Conservation (phyloP, 1,140 invertebrate genomes). For the Dufourea novaeangliae region DNA sequence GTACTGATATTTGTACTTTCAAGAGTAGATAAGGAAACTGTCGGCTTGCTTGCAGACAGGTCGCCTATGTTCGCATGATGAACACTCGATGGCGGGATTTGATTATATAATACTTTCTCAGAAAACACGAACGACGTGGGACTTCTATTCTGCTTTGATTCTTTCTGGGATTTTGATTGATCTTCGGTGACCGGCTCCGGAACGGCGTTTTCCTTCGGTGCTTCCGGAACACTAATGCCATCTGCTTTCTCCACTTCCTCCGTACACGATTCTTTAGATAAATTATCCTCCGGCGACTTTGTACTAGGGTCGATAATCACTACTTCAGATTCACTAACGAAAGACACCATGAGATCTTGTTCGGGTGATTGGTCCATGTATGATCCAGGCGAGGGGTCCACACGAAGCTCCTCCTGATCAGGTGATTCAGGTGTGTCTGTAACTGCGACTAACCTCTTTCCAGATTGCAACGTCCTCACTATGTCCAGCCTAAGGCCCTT, state of each 20-base stretch:
- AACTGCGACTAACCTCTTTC: constrained; percentile 73
- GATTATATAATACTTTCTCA: constrained; percentile 62
- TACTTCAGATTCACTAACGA: constrained; percentile 83
- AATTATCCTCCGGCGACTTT: constrained; percentile 84
- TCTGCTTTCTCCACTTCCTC: constrained; percentile 82
- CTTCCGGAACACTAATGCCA: constrained; percentile 67
- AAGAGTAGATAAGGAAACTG: constrained; percentile 54
- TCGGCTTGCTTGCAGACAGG: constrained; percentile 49
- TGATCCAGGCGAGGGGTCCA: constrained; percentile 79
- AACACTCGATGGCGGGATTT: constrained; percentile 69
- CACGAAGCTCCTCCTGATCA: constrained; percentile 81
- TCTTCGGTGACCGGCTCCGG: constrained; percentile 46
- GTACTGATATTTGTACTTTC: constrained; percentile 16
- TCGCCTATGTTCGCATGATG: constrained; percentile 72
- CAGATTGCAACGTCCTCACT: constrained; percentile 69
- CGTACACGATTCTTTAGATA: constrained; percentile 85
- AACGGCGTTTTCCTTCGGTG: constrained; percentile 65
- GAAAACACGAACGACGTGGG: constrained; percentile 59
- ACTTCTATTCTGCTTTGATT: constrained; percentile 61
- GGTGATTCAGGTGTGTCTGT: constrained; percentile 82
- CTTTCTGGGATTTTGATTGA: constrained; percentile 55
- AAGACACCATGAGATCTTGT: constrained; percentile 78
- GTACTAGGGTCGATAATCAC: constrained; percentile 84
- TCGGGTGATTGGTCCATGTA: constrained; percentile 76
- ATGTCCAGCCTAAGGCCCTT: constrained; percentile 76